Evolutionary conservation across 2,113 vertebrate species (phyloP).

Genomic region (Melanerpes aurifrons): DNA sequence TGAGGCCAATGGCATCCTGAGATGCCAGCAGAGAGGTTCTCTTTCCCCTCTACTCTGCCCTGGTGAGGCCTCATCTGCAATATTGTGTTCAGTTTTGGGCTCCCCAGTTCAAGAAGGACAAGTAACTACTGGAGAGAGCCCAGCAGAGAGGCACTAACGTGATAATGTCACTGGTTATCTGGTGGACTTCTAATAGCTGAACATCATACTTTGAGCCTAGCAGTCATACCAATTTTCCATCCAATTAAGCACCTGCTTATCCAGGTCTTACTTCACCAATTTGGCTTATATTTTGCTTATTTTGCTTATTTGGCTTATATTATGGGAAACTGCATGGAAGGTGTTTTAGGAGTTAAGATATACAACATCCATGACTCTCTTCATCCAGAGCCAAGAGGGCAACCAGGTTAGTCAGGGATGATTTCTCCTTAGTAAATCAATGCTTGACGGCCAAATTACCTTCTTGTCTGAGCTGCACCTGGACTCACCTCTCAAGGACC

Average conservation of each 20-base stretch:
- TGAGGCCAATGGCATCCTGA: too few relatives aligned
- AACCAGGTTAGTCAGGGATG: background rate
- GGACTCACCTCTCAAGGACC: background rate
- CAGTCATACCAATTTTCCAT: background rate
- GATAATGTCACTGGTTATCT: too few relatives aligned
- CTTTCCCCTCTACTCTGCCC: too few relatives aligned
- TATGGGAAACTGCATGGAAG: background rate
- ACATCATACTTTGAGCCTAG: background rate
- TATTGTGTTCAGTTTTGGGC: too few relatives aligned
- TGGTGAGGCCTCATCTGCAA: too few relatives aligned
- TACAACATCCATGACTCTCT: background rate
- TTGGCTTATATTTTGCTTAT: background rate
- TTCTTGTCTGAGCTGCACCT: background rate
- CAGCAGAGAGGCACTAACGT: too few relatives aligned
- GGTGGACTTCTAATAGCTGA: background rate
- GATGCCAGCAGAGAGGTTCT: too few relatives aligned
- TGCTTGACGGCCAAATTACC: background rate
- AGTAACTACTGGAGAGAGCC: too few relatives aligned
- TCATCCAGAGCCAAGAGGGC: background rate
- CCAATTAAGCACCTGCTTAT: background rate
- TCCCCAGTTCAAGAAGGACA: too few relatives aligned
- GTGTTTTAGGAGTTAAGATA: background rate
- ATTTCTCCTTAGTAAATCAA: background rate
- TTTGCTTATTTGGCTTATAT: background rate
- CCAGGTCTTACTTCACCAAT: background rate